These are phyloP conservation scores for Zoanthus sansibaricus DNA, from an alignment of 92 coral and sea anemone species.

Conservation along the genomic window DNA sequence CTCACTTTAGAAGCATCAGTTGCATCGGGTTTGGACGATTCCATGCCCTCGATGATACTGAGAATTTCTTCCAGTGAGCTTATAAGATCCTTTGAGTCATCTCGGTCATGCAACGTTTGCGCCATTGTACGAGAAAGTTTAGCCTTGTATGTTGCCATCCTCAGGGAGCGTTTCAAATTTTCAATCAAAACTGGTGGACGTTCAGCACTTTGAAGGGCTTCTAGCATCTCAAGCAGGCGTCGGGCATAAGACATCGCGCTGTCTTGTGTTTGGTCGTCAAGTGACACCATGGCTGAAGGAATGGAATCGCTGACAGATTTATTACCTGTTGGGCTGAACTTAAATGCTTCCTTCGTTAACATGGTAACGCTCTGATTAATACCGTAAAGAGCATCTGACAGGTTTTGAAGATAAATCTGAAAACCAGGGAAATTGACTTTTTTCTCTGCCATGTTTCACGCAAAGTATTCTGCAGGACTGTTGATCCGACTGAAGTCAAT, in stretches of 20 bases:
- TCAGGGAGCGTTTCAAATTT: background rate
- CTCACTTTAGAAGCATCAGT: background rate
- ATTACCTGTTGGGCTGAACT: slow-evolving; percentile 17
- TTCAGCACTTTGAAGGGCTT: slow-evolving; percentile 3
- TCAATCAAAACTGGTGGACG: slow-evolving; percentile 7
- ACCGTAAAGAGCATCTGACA: slow-evolving; percentile 25
- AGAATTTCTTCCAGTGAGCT: slow-evolving; percentile 2
- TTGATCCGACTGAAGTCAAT: too few relatives aligned
- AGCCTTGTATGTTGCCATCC: slow-evolving; percentile 18
- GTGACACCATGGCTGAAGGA: slow-evolving; percentile 1
- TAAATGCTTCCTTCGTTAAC: background rate
- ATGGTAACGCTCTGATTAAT: slow-evolving; percentile 8
- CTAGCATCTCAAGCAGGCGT: slow-evolving; percentile 17
- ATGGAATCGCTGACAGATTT: background rate
- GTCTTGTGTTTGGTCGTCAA: slow-evolving; percentile 4
- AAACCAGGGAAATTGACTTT: slow-evolving; percentile 6
- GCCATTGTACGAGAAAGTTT: slow-evolving; percentile 19
- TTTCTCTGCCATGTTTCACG: background rate
- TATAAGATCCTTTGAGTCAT: background rate
- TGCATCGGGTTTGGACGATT: background rate
- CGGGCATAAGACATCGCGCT: background rate
- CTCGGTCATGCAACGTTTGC: background rate
- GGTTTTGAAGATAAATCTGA: slow-evolving; percentile 14
- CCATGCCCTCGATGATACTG: background rate
- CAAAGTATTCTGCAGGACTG: too few relatives aligned